Base-by-base conservation (phyloP, 2,797 vertebrate species). In the Macrochelys suwanniensis region DNA sequence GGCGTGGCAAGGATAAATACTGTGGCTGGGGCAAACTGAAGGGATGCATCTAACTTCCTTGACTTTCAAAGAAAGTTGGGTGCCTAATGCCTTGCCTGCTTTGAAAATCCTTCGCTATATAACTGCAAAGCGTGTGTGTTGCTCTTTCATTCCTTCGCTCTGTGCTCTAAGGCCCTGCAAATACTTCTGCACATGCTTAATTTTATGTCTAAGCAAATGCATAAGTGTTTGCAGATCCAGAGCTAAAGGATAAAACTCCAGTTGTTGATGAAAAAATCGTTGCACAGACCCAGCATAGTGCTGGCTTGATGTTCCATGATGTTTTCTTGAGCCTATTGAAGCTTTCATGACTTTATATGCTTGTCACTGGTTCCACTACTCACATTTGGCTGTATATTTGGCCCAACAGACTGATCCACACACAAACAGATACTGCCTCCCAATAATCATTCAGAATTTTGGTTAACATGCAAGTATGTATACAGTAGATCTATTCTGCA, bases 261-360 rank as follows among this genome's bases (percentile, higher is more conserved):
- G 0, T 0, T 26, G 0, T 4, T 87, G 37, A 84, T 16, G 5
- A 71, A 83, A 25, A 71, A 83, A 11, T 33, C 1, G 87, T 59
- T 92, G 15, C 15, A 78, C 17, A 33, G 47, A 26, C 45, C 56
- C 17, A 28, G 23, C 80, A 4, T 82, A 28, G 59, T 45, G 0
- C 9, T 51, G 81, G 2, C 1, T 94, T 83, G 17, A 84, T 45
- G 31, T 59, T 68, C 10, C 0, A 4, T 84, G 51, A 47, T 6
- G 45, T 33, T 81, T 79, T 94, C 84, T 88, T 77, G 45, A 42
- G 5, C 28, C 61, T 54, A 15, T 82, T 82, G 45, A 84, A 91
- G 42, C 42, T 16, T 80, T 83, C 9, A 11, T 71, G 28, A 42
- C 31, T 57, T 59, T 65, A 77, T 88, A 85, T 57, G 8, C 5